Evolutionary conservation across 2,888 invertebrate species (phyloP), one percentile per base, ranked within the genome.

Genomic region (Tiphia femorata): DNA sequence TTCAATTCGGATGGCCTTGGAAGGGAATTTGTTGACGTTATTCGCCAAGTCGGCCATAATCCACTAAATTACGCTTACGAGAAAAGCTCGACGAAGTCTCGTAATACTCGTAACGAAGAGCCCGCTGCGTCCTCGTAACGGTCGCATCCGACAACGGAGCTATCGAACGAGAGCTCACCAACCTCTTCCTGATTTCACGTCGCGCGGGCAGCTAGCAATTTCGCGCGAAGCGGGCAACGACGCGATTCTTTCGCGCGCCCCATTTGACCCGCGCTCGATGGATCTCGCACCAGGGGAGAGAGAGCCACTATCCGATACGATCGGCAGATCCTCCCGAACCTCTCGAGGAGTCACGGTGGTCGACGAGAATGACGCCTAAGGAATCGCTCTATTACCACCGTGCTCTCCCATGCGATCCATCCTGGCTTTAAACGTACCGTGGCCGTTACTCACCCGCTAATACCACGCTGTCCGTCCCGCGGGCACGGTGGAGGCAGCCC

Each of bases 301-400:
- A n/a, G n/a, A n/a, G n/a, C n/a, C n/a, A n/a, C n/a, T n/a, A n/a
- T n/a, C n/a, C n/a, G n/a, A n/a, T n/a, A 25, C 8, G 25, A 25
- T 8, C 25, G 25, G 25, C 25, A 25, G 5, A 25, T 25, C 25
- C 25, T 25, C 25, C 25, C 25, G 8, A 25, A 6, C 25, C 25
- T 6, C 30, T 19, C 17, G 27, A 25, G 14, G 12, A 16, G 17
- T 19, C 53, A 21, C 30, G 60, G 58, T 62, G 62, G 62, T 57
- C 61, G 48, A 25, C 21, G 38, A 14, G 40, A 46, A 35, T 16
- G 55, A 61, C 48, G 49, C 19, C 29, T 7, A 50, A 56, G 56
- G 44, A 62, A 64, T 64, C 64, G 58, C 64, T 64, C 62, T 62
- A 64, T 64, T 62, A 58, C 62, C 55, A 20, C 12, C 21, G 25